Evolutionary conservation across 2,113 vertebrate genomes (phyloP), one percentile per base, ranked within the genome.

Genomic region (Hemichromis elongatus): DNA sequence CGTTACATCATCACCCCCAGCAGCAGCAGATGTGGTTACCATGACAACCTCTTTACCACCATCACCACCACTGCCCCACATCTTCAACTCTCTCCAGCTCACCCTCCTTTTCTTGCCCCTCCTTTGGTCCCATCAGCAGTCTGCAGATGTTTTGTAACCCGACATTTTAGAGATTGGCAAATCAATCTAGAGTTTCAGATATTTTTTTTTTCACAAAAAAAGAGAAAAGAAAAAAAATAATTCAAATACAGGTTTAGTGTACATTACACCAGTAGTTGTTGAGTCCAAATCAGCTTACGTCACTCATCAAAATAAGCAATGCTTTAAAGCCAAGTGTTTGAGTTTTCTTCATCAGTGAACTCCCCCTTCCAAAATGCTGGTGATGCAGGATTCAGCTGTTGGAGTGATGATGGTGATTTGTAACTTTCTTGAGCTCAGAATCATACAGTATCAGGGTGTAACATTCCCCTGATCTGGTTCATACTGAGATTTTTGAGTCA

Each of bases 1-100:
- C 33, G 73, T 93, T 89, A 91, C 90, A 89, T 93, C 90, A 93
- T 87, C 84, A 85, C 70, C 68, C 85, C 88, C 83, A 79, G 87
- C 80, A 90, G 75, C 52, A 78, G 18, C 81, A 89, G 81, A 75
- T 92, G 88, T 50, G 56, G 94, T 96, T 93, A 83, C 95, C 85
- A 95, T 93, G 92, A 86, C 88, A 92, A 95, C 94, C 63, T 10
- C 79, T 37, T 53, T 59, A 12, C 24, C 57, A 40, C 13, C 57
- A 56, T 19, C 52, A 9, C 55, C 52, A 21, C 30, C 30, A 33
- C 35, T 24, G 26, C 47, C 73, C 85, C 33, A 81, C 12, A 63
- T 77, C 61, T 50, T 19, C 77, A 61, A 13, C 54, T 14, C 52
- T 7, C 26, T 40, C 26, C 54, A 7, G 63, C 26, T 57, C 63